phyloP scores from a whole-genome alignment of 1,140 invertebrate species.

The Drosophila serrata region DNA sequence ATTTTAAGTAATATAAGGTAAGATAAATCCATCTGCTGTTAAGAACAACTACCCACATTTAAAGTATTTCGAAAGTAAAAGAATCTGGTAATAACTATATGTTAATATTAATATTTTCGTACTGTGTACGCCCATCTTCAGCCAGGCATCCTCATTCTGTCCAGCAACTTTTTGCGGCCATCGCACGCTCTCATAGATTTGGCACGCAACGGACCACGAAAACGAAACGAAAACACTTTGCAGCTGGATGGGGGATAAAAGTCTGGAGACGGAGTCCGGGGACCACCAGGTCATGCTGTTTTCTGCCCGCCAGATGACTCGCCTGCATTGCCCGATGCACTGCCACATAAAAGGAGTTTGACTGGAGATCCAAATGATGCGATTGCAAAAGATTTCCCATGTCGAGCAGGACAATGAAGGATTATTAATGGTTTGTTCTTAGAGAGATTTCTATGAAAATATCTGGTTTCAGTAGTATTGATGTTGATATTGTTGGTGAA shows the following conservation, averaged over 20 bases:
- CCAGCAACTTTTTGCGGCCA: conserved; percentile 77
- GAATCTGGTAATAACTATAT: not conserved
- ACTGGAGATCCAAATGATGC: not conserved
- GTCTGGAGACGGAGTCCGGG: conserved; percentile 16
- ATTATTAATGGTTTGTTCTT: not conserved
- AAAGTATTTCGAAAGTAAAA: not conserved
- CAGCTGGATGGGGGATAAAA: conserved; percentile 11
- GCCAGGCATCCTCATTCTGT: conserved; percentile 42
- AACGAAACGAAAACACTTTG: conserved; percentile 80
- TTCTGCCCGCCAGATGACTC: conserved; percentile 23
- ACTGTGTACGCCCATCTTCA: conserved; percentile 38
- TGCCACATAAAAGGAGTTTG: conserved; percentile 5
- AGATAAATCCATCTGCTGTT: not conserved
- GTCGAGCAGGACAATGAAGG: not conserved
- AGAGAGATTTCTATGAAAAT: not conserved
- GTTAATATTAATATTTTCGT: not conserved
- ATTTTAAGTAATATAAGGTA: too few relatives aligned
- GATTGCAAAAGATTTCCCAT: conserved; percentile 1
- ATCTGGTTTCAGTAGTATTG: not conserved
- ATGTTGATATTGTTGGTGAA: not conserved
- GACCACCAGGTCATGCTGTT: conserved; percentile 23
- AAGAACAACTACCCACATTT: not conserved
- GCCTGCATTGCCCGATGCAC: conserved; percentile 30
- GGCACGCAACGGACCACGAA: conserved; percentile 80
- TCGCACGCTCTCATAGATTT: conserved; percentile 80